phyloP scores from a whole-genome alignment of 2,888 invertebrate genomes.

The Dugesia japonica region DNA sequence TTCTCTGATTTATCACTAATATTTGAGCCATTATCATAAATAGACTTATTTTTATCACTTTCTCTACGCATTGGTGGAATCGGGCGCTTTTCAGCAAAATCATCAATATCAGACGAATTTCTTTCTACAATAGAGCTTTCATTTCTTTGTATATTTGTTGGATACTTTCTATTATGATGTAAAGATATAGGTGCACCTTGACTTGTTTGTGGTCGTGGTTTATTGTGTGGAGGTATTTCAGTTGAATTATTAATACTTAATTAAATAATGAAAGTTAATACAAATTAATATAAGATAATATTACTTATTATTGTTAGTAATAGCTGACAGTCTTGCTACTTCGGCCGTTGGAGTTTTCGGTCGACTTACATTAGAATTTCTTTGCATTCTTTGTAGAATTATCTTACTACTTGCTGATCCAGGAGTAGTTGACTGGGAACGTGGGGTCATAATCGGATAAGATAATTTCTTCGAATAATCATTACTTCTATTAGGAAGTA shows the following conservation, averaged over 20 bases:
- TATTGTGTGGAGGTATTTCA: not conserved
- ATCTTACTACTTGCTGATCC: not conserved
- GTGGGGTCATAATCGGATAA: not conserved
- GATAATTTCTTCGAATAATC: not conserved
- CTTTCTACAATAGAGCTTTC: not conserved
- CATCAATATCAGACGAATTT: not conserved
- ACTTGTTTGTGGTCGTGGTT: not conserved
- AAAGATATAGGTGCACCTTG: not conserved
- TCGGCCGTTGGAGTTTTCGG: not conserved
- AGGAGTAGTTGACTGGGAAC: slow-evolving; percentile 5
- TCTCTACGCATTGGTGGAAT: not conserved
- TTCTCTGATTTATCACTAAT: slow-evolving; percentile 3
- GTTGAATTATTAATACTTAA: not conserved
- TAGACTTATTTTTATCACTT: not conserved
- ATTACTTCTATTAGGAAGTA: not conserved
- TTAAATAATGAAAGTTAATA: no score
- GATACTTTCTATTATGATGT: not conserved
- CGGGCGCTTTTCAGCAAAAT: not conserved
- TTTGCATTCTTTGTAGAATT: slow-evolving; percentile 14
- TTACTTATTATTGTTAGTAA: not conserved
- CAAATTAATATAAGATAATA: no score
- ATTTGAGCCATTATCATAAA: not conserved
- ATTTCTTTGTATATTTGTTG: not conserved
- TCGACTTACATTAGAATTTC: not conserved
- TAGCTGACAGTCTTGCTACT: not conserved